Conservation (phyloP, 2,113 vertebrate species). For the Tylochromis polylepis region DNA sequence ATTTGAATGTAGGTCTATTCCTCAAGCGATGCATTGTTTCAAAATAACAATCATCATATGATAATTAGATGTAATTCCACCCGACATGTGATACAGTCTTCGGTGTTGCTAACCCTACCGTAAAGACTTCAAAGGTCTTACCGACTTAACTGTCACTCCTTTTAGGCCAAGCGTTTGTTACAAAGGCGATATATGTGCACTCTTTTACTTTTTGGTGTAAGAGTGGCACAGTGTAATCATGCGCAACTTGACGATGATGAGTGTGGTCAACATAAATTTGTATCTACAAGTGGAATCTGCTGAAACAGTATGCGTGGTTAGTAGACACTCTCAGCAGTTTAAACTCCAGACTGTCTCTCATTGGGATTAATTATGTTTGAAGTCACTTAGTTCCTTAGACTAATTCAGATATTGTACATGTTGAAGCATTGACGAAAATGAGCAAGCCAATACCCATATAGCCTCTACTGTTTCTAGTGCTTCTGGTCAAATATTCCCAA, state of each 20-base stretch:
- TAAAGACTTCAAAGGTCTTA: not conserved
- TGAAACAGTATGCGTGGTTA: not conserved
- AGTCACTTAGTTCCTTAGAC: constrained; percentile 26
- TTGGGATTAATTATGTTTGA: constrained; percentile 46
- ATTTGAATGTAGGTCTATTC: not conserved
- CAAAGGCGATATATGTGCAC: not conserved
- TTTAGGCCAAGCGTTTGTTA: not conserved
- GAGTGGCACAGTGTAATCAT: not conserved
- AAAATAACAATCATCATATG: not conserved
- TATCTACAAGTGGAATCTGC: not conserved
- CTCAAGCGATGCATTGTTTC: not conserved
- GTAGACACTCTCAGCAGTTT: not conserved
- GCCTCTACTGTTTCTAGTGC: not conserved
- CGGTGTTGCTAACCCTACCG: not conserved
- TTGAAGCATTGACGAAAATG: not conserved
- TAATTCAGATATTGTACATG: not conserved
- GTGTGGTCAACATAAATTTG: not conserved
- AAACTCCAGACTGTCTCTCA: constrained; percentile 21
- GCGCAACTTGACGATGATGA: not conserved
- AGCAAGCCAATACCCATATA: not conserved
- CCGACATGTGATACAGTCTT: not conserved
- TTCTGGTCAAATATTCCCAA: not conserved
- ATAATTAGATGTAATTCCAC: not conserved
- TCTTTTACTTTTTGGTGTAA: not conserved
- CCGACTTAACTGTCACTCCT: not conserved